Base-by-base conservation (phyloP, 2,888 invertebrate species). In the Melieria picta region DNA sequence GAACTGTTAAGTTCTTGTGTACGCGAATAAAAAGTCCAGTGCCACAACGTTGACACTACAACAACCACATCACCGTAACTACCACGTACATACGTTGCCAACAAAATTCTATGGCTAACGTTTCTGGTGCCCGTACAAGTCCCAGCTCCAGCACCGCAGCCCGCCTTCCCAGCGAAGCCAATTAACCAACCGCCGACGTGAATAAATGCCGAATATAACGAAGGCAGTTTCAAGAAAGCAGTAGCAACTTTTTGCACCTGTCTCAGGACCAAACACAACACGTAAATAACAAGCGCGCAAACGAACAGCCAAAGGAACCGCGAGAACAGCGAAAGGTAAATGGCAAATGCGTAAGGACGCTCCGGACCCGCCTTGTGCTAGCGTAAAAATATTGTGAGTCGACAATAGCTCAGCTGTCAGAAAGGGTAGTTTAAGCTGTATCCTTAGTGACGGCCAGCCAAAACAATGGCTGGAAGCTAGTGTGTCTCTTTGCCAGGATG, bases 11-110 rank as follows among this genome's bases (percentile, higher is more conserved):
- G 13, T 6, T 52, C 9, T 5, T 52, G 6, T 52, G 52, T 52
- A 13, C 13, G 52, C 52, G n/a, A 52, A 30, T 30, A 30, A 30
- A 4, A 57, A 13, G 30, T 16, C 30, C n/a, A 57, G 13, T 16
- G 30, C 57, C n/a, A 57, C 6, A 57, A 13, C 16, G 57, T 57
- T 16, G 6, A 30, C 3, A 80, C 80, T 80, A 81, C 80, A 81
- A 82, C 82, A 82, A 83, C 80, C 80, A 77, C 80, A 79, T 30
- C 30, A 81, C 77, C 79, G 77, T 81, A 81, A 82, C 77, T 81
- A 83, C 77, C 77, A 77, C 78, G 65, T 52, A 73, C 72, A 30
- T 30, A 73, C 77, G 74, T 79, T 77, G 76, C 74, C 75, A 77
- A 76, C 76, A 50, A 60, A 30, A 30, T 65, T 60, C 55, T 48